Evolutionary conservation across 2,888 invertebrate species (phyloP).

Genomic region (Prenolepis imparis): DNA sequence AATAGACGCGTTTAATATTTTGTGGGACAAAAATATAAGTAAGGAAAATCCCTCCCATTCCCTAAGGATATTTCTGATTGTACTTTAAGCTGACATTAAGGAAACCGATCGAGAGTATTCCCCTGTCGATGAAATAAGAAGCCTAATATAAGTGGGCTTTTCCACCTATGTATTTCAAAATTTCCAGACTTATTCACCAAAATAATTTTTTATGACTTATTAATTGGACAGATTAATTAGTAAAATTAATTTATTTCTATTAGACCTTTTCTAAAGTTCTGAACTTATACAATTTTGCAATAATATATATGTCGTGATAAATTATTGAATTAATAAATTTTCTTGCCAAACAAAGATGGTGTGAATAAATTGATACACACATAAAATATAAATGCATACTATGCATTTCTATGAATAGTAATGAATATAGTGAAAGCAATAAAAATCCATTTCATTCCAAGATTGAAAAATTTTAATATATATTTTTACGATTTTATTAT

Average conservation of each 20-base stretch:
- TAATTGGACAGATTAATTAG: background rate
- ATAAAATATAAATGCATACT: background rate
- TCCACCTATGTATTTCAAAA: background rate
- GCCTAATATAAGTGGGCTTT: background rate
- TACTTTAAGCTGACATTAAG: background rate
- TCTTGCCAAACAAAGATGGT: background rate
- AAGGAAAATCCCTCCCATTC: conserved; percentile 6
- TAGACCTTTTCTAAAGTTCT: background rate
- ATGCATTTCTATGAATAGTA: background rate
- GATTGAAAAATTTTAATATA: background rate
- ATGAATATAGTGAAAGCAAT: background rate
- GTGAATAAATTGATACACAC: background rate
- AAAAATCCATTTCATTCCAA: background rate
- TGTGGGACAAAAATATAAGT: too few relatives aligned
- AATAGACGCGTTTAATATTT: background rate
- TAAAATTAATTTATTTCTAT: conserved; percentile 10
- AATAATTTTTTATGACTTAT: background rate
- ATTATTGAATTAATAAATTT: background rate
- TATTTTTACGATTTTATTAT: conserved; percentile 4
- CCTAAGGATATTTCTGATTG: conserved; percentile 7
- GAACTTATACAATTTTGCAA: background rate
- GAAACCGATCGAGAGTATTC: background rate
- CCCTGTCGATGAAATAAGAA: background rate
- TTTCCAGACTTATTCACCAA: background rate
- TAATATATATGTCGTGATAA: background rate